Conservation (phyloP, 2,888 invertebrate genomes). For the Ichneumoninae sp. region DNA sequence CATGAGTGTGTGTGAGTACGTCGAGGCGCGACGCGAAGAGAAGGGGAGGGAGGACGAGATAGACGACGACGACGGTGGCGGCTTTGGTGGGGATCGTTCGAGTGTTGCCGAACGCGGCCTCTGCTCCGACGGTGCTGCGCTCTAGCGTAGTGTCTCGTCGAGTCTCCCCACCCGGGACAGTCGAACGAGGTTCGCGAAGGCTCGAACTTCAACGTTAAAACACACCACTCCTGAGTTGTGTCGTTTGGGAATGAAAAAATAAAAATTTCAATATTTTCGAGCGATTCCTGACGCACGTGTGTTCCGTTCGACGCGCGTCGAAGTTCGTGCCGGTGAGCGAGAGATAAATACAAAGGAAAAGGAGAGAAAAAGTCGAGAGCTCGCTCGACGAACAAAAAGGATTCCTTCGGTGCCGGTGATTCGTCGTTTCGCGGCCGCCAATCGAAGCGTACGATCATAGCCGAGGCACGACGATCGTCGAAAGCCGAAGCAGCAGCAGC, state of each 20-base stretch:
- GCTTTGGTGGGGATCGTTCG: slow-evolving; percentile 37
- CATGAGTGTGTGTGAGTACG: slow-evolving; percentile 34
- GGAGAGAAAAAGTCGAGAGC: not conserved
- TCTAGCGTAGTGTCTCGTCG: slow-evolving; percentile 75
- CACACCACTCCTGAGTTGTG: slow-evolving; percentile 11
- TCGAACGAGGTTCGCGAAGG: slow-evolving; percentile 45
- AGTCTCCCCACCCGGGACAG: slow-evolving; percentile 75
- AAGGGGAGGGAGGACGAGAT: slow-evolving; percentile 41
- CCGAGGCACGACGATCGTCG: slow-evolving; percentile 62
- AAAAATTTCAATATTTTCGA: not conserved
- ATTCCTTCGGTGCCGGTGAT: slow-evolving; percentile 55
- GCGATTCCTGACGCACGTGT: too few relatives aligned
- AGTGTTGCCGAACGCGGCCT: slow-evolving; percentile 63
- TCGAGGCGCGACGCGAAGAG: slow-evolving; percentile 42
- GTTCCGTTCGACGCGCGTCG: too few relatives aligned
- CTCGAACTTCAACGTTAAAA: slow-evolving; percentile 40
- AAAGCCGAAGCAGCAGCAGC: slow-evolving; percentile 51
- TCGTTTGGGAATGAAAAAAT: not conserved
- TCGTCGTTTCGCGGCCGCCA: slow-evolving; percentile 65
- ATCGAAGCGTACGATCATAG: slow-evolving; percentile 65
- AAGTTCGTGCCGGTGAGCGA: not conserved
- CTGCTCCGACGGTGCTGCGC: slow-evolving; percentile 77
- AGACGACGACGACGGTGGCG: slow-evolving; percentile 48
- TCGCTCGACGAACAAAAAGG: slow-evolving; percentile 48
- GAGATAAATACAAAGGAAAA: not conserved